Evolutionary conservation across 1,140 invertebrate species (phyloP).

Genomic region (Magallana angulata): DNA sequence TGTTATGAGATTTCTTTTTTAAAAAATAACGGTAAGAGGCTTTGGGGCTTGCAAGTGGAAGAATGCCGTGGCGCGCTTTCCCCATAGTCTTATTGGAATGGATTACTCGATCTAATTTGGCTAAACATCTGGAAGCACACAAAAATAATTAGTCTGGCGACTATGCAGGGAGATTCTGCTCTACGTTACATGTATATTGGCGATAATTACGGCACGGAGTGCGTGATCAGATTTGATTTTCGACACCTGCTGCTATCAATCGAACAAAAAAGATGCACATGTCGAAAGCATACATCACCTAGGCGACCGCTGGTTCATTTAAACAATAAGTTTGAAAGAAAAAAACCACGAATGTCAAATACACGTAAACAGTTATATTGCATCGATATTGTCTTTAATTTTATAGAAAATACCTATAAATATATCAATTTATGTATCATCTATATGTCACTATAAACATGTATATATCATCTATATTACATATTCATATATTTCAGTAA

Average conservation of each 20-base stretch:
- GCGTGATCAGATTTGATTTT: conserved; percentile 35
- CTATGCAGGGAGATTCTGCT: not conserved
- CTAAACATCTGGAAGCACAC: conserved; percentile 58
- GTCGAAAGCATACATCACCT: conserved; percentile 18
- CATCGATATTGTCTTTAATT: too few species aligned
- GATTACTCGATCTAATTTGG: conserved; percentile 47
- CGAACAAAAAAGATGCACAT: conserved; percentile 25
- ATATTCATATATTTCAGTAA: too few species aligned
- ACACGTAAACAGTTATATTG: too few species aligned
- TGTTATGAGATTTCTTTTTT: conserved; percentile 20
- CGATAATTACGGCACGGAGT: conserved; percentile 14
- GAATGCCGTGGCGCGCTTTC: conserved; percentile 8
- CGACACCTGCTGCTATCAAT: conserved; percentile 38
- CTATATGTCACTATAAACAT: too few species aligned
- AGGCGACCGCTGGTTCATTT: not conserved
- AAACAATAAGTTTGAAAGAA: too few species aligned
- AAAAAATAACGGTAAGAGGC: conserved; percentile 38
- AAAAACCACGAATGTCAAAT: too few species aligned
- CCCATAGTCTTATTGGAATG: conserved; percentile 33
- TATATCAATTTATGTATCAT: too few species aligned
- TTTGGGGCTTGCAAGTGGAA: conserved; percentile 23
- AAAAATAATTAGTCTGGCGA: conserved; percentile 54
- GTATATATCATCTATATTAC: too few species aligned
- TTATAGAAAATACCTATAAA: too few species aligned
- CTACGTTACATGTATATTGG: not conserved